Base-by-base conservation (phyloP, 1,140 invertebrate genomes). In the Galendromus occidentalis region DNA sequence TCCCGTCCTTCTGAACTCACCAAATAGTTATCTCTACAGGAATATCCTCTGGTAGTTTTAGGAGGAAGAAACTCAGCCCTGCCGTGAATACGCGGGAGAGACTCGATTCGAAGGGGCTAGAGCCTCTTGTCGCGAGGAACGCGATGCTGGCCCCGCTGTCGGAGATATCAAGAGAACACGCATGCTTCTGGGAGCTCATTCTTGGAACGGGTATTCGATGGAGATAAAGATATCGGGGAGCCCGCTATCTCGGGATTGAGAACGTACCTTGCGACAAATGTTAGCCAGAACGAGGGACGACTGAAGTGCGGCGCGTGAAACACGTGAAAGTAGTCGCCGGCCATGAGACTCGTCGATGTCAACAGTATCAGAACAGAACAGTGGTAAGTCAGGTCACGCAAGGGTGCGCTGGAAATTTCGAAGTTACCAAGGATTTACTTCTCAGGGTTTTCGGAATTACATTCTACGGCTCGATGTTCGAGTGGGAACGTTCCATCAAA, bases 321-420 rank as follows among this genome's bases (percentile, higher is more conserved):
- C 14, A 59, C 22, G 1, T 59, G 22, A 22, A 59, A 59, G 20
- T 59, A 59, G 51, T 59, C 51, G 22, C 51, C 51, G 20, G 51
- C 51, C 14, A 33, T 22, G 25, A 59, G 12, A 25, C 51, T 59
- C 51, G 22, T 59, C 22, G 51, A 59, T 59, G 51, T 59, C 22
- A 59, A 59, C 33, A 59, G 25, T 25, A 59, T 59, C 14, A 59
- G 51, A 25, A 59, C 22, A 17, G 51, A 59, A 59, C 51, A 59
- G 22, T 59, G 25, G 51, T 59, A 59, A 25, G 51, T 59, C 22
- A 59, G 51, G 25, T 59, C 51, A 25, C 51, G 51, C 14, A 59
- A 33, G 25, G 25, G 25, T 33, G 33, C 51, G 20, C 51, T 59
- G 51, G 25, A 59, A 59, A 1, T 14, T 22, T 44, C n/a, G n/a